Evolutionary conservation across 2,113 vertebrate species (phyloP).

Genomic region (Oreotrochilus melanogaster): DNA sequence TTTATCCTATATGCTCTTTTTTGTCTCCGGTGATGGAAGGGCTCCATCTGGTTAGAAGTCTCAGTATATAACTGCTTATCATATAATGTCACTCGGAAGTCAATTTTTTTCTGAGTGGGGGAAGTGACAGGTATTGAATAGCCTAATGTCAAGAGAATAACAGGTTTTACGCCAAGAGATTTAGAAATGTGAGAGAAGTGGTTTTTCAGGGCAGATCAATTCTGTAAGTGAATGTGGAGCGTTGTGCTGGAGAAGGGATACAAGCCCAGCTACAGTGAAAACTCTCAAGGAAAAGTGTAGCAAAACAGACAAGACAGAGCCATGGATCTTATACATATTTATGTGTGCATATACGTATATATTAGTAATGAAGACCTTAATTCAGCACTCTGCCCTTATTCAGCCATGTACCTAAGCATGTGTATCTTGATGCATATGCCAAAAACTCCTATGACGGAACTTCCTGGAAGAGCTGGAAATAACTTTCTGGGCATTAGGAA

Average conservation of each 20-base stretch:
- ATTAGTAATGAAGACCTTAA: background rate
- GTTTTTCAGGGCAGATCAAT: conserved; percentile 61
- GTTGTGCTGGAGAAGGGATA: background rate
- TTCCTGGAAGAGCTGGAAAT: conserved; percentile 1
- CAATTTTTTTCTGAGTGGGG: conserved; percentile 44
- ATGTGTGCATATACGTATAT: background rate
- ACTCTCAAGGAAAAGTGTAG: background rate
- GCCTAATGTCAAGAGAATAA: conserved; percentile 71
- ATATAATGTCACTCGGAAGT: conserved; percentile 73
- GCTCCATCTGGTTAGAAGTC: conserved; percentile 69
- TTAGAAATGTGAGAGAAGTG: conserved; percentile 70
- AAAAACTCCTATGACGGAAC: background rate
- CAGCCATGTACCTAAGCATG: background rate
- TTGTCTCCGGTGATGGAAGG: conserved; percentile 67
- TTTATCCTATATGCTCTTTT: conserved; percentile 28
- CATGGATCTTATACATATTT: background rate
- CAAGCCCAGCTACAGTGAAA: background rate
- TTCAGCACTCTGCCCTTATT: background rate
- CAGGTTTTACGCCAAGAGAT: conserved; percentile 63
- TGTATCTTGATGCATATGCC: background rate
- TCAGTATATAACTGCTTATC: conserved; percentile 72
- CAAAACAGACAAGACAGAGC: background rate
- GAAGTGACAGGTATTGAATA: conserved; percentile 72
- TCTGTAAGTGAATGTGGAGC: background rate
- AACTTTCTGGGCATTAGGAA: background rate